phyloP scores from a whole-genome alignment of 2,113 vertebrate species.

The Struthidea cinerea region DNA sequence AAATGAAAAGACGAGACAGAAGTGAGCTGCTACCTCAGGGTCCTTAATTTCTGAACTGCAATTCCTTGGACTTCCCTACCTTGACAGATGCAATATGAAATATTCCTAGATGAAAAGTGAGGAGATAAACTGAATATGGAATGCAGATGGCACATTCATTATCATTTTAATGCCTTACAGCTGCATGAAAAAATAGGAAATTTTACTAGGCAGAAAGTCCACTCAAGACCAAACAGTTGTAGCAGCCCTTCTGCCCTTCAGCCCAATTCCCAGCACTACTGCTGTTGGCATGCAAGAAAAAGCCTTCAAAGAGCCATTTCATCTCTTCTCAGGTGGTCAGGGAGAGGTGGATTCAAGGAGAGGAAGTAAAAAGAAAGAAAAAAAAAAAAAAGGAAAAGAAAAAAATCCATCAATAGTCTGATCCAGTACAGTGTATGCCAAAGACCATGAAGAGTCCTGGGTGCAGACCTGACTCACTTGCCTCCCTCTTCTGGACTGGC shows the following conservation, averaged over 20 bases:
- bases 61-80: conserved; percentile 64
- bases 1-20: conserved; percentile 67
- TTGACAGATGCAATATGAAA: conserved; percentile 62
- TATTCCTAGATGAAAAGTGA: conserved; percentile 64
- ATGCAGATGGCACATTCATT: conserved; percentile 56
- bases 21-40: conserved; percentile 60
- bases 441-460: not conserved
- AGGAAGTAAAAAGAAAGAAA: too few species aligned
- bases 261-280: not conserved
- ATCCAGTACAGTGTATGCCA: not conserved
- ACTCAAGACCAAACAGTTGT: not conserved
- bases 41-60: conserved; percentile 70
- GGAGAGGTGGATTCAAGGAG: not conserved
- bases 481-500: not conserved
- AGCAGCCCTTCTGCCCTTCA: not conserved
- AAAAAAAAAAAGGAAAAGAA: too few species aligned
- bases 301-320: not conserved
- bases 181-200: conserved; percentile 9
- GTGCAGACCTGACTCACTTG: not conserved
- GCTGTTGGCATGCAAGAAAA: not conserved
- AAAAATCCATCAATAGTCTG: not conserved
- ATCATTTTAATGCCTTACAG: conserved; percentile 66
- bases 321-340: not conserved
- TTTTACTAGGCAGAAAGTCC: conserved; percentile 1
- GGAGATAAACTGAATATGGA: conserved; percentile 54